These are phyloP conservation scores for Burhinus oedicnemus DNA, from an alignment of 2,113 vertebrate species.

Conservation along the genomic window DNA sequence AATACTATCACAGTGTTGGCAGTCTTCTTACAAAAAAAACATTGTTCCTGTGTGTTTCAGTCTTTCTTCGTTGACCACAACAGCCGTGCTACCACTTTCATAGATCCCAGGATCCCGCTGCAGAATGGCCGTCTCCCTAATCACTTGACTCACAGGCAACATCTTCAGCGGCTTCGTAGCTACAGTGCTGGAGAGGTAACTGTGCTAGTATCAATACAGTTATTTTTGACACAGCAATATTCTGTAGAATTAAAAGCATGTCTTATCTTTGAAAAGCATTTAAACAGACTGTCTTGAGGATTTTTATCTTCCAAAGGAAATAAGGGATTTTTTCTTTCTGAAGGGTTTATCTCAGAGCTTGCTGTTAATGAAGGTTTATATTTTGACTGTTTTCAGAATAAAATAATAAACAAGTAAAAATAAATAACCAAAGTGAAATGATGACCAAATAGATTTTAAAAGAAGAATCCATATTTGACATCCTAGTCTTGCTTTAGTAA, in stretches of 20 bases:
- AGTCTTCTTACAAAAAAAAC: background rate
- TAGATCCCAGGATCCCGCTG: slow-evolving; percentile 95
- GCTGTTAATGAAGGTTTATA: background rate
- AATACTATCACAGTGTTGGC: background rate
- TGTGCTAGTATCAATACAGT: background rate
- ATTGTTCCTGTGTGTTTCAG: slow-evolving; percentile 67
- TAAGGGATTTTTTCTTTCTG: background rate
- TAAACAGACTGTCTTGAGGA: background rate
- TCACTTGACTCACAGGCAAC: slow-evolving; percentile 92
- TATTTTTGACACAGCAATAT: background rate
- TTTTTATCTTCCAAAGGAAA: background rate
- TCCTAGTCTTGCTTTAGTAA: background rate
- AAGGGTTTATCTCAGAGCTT: background rate
- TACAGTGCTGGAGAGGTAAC: slow-evolving; percentile 97
- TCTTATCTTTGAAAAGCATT: background rate
- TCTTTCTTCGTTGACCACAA: slow-evolving; percentile 99
- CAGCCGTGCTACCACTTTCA: slow-evolving; percentile 96
- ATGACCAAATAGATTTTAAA: background rate
- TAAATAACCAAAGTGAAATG: background rate
- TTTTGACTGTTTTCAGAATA: background rate
- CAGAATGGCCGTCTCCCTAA: slow-evolving; percentile 92
- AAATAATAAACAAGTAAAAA: background rate
- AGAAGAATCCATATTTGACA: background rate
- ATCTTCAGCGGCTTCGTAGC: slow-evolving; percentile 95
- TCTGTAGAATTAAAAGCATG: background rate